Conservation (phyloP, 2,888 invertebrate species). For the Sesia bembeciformis region DNA sequence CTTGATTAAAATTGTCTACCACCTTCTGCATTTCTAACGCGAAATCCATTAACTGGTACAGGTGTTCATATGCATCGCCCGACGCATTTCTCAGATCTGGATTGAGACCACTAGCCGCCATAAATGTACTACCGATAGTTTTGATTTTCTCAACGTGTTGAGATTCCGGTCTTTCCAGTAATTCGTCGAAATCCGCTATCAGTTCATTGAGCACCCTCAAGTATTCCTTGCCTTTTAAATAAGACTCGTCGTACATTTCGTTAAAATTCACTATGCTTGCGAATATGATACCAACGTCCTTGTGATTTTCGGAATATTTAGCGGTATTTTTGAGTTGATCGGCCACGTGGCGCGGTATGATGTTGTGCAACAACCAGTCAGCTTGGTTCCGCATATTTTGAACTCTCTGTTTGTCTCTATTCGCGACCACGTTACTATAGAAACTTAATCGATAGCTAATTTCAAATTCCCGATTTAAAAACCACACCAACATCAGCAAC, state of each 20-base stretch:
- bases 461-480: slow-evolving; percentile 96
- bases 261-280: slow-evolving; percentile 98
- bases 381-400: slow-evolving; percentile 96
- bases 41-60: slow-evolving; percentile 94
- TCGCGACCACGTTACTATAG: slow-evolving; percentile 93
- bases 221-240: slow-evolving; percentile 95
- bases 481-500: slow-evolving; percentile 91
- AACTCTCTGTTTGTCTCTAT: slow-evolving; percentile 89
- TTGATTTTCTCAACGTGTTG: slow-evolving; percentile 97
- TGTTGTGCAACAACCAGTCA: slow-evolving; percentile 96
- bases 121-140: slow-evolving; percentile 96
- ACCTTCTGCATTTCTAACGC: slow-evolving; percentile 92
- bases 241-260: slow-evolving; percentile 98
- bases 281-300: slow-evolving; percentile 93
- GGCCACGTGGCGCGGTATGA: slow-evolving; percentile 96
- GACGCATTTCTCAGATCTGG: slow-evolving; percentile 82
- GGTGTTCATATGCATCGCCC: slow-evolving; percentile 81
- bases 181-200: slow-evolving; percentile 96
- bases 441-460: slow-evolving; percentile 94
- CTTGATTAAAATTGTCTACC: slow-evolving; percentile 90
- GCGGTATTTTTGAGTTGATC: slow-evolving; percentile 94
- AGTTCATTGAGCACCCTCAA: slow-evolving; percentile 95
- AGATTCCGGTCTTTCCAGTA: slow-evolving; percentile 87
- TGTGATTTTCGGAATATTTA: slow-evolving; percentile 95
- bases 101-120: slow-evolving; percentile 97